These are phyloP conservation scores for Drosophila rellima DNA, from an alignment of 2,888 invertebrate species.

Conservation along the genomic window DNA sequence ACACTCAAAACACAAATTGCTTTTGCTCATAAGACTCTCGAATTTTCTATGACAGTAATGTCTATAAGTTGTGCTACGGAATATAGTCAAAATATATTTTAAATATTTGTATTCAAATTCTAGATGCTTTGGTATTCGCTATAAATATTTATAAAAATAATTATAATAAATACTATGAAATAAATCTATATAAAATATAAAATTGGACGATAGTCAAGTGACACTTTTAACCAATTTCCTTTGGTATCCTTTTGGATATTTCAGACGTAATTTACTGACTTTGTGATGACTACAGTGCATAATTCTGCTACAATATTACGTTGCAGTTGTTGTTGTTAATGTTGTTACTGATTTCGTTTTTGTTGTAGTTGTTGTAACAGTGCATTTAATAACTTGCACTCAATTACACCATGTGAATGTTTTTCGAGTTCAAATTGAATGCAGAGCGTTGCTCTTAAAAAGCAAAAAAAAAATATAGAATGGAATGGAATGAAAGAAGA, in stretches of 20 bases:
- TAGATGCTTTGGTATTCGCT: too few relatives aligned
- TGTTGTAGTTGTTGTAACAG: constrained; percentile 22
- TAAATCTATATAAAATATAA: too few relatives aligned
- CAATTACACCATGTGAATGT: constrained; percentile 63
- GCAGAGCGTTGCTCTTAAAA: constrained; percentile 51
- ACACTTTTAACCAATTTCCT: not conserved
- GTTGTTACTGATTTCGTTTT: constrained; percentile 7
- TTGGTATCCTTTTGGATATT: not conserved
- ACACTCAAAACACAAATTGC: constrained; percentile 4
- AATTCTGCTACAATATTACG: constrained; percentile 10
- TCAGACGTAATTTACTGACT: constrained; percentile 10
- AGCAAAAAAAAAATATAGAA: constrained; percentile 17
- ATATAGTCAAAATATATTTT: not conserved
- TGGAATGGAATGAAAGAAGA: constrained; percentile 16
- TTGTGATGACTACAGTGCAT: constrained; percentile 7
- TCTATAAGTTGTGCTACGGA: not conserved
- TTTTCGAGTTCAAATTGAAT: constrained; percentile 61
- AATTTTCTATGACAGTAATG: not conserved
- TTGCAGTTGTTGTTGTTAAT: constrained; percentile 8
- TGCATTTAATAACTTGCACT: constrained; percentile 66
- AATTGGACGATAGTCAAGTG: too few relatives aligned
- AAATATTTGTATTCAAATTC: too few relatives aligned
- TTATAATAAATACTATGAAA: too few relatives aligned
- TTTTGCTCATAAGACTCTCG: not conserved
- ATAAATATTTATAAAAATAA: too few relatives aligned